A percentile compares a stretch with the other conserved stretches of the same genome.
Conservation (phyloP, 1,140 invertebrate species). For the Drosophila orena region DNA sequence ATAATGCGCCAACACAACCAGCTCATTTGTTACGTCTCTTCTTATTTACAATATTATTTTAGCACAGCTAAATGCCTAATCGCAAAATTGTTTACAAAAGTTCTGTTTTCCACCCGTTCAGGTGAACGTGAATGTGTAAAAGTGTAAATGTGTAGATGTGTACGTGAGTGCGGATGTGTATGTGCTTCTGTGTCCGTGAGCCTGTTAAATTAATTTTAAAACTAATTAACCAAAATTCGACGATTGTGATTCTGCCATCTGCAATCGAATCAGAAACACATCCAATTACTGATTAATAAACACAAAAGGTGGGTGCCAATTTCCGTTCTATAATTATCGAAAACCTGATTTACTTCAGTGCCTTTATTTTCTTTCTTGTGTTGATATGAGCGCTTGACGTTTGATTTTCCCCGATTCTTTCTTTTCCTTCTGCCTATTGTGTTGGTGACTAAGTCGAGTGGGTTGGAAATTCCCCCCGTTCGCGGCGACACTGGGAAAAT, state of each 20-base stretch:
- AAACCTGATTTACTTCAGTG: conserved; percentile 27
- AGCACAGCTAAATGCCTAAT: conserved; percentile 40
- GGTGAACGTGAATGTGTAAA: conserved; percentile 6
- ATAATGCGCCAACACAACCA: conserved; percentile 23
- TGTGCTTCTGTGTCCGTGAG: conserved; percentile 3
- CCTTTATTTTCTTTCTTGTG: conserved; percentile 32
- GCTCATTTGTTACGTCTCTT: conserved; percentile 27
- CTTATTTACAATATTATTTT: conserved; percentile 41
- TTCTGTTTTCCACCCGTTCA: conserved; percentile 39
- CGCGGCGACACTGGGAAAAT: conserved; percentile 1
- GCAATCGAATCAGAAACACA: conserved; percentile 15
- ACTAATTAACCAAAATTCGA: conserved; percentile 18
- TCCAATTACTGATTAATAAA: conserved; percentile 55
- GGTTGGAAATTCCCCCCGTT: conserved; percentile 19
- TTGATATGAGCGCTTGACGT: conserved; percentile 36
- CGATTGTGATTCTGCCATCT: conserved; percentile 29
- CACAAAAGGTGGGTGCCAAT: conserved; percentile 44
- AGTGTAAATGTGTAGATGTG: conserved; percentile 5
- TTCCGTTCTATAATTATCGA: conserved; percentile 22
- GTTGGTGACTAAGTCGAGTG: conserved; percentile 41
- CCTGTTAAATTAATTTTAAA: conserved; percentile 37
- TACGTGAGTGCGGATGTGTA: conserved; percentile 12
- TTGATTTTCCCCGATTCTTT: conserved; percentile 23
- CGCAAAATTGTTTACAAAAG: conserved; percentile 61
- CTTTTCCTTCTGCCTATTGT: conserved; percentile 40